Base-by-base conservation (phyloP, 2,888 invertebrate species). In the Shargacucullia verbasci region DNA sequence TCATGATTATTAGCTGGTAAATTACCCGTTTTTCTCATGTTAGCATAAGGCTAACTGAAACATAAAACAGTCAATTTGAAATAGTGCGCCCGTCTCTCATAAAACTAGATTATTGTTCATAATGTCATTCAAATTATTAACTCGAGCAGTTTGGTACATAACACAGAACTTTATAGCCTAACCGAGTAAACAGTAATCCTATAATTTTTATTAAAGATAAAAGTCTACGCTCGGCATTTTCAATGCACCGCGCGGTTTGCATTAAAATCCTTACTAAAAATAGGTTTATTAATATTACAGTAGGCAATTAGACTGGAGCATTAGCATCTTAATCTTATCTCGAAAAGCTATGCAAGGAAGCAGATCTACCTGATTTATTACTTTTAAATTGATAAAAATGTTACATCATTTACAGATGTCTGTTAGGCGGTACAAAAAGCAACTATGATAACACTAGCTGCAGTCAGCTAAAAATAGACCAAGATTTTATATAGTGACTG, bases 241-340 rank as follows among this genome's bases (percentile, higher is more conserved):
- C 44, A 43, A 43, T 56, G 41, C 37, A 56, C 35, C 27, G 55
- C 34, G 40, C n/a, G 34, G 58, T 49, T 59, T 38, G 33, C 52
- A 59, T 67, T 61, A 35, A 58, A 50, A 52, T 55, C 20, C 45
- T 40, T 25, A 52, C 65, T 79, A 69, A 73, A 80, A 79, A 83
- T 83, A 83, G 76, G 77, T 84, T 83, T 81, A 82, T 81, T 79
- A 79, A 73, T 79, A 79, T 81, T 78, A 70, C 76, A 49, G 68
- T 40, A 67, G 55, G 82, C 82, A 87, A 88, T 88, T 87, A 86
- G 79, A 71, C 61, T 73, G 66, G 27, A 59, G 80, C 82, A 85
- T 88, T 85, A 87, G 79, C 79, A 65, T 79, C 68, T 73, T 64
- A 79, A 85, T 86, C 79, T 86, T 79, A 88, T 88, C 87, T 79